These are phyloP conservation scores for Lucilia sericata DNA, from an alignment of 1,140 invertebrate genomes.

Conservation along the genomic window DNA sequence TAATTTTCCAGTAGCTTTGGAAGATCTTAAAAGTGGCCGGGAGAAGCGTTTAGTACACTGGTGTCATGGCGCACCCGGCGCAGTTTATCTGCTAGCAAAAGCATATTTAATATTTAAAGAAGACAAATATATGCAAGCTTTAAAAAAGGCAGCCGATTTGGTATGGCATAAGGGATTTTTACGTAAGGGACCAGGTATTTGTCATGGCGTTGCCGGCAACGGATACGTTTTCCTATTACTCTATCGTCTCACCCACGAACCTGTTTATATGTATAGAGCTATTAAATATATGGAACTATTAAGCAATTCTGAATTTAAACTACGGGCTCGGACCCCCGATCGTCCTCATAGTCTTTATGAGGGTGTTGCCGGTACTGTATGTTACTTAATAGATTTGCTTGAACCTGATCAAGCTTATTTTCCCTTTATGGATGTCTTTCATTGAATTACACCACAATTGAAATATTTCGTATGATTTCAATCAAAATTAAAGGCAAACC, in stretches of 20 bases:
- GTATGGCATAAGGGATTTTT: slow-evolving; percentile 85
- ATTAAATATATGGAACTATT: slow-evolving; percentile 84
- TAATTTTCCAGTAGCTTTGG: slow-evolving; percentile 83
- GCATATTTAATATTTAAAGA: slow-evolving; percentile 83
- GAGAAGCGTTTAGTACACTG: slow-evolving; percentile 82
- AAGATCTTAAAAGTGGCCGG: slow-evolving; percentile 72
- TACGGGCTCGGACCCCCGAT: slow-evolving; percentile 81
- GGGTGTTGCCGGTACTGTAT: slow-evolving; percentile 86
- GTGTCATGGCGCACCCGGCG: slow-evolving; percentile 89
- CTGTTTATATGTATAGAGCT: slow-evolving; percentile 80
- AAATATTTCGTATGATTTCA: neutral
- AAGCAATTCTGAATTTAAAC: slow-evolving; percentile 75
- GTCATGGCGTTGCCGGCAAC: slow-evolving; percentile 88
- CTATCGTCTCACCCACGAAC: slow-evolving; percentile 80
- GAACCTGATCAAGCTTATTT: slow-evolving; percentile 81
- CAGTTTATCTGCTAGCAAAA: slow-evolving; percentile 84
- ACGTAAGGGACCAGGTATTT: slow-evolving; percentile 85
- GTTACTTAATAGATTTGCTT: slow-evolving; percentile 82
- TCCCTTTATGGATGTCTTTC: slow-evolving; percentile 86
- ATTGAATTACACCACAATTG: slow-evolving; percentile 49
- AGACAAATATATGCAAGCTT: slow-evolving; percentile 78
- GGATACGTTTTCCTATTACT: slow-evolving; percentile 87
- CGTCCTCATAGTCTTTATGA: slow-evolving; percentile 87
- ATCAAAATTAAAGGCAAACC: slow-evolving; percentile 6
- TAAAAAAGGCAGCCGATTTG: slow-evolving; percentile 78